These are phyloP conservation scores for Rhinopomastus cyanomelas DNA, from an alignment of 2,113 vertebrate genomes.

Conservation along the genomic window DNA sequence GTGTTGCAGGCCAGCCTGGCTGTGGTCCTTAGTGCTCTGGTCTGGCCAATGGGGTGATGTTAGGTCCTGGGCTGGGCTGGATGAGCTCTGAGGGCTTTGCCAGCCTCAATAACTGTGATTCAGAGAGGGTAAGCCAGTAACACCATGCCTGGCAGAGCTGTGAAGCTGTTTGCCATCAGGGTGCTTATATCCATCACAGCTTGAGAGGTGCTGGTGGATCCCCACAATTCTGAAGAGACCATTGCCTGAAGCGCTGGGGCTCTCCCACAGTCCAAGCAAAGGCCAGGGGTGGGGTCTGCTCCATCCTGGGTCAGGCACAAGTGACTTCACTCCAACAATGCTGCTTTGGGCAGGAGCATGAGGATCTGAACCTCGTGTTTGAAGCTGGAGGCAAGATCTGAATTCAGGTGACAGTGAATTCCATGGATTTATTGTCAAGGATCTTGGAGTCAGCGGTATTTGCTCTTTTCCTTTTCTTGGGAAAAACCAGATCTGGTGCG, in stretches of 20 bases:
- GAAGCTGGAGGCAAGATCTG: background rate
- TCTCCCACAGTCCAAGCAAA: accelerated
- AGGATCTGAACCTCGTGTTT: background rate
- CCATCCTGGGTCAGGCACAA: accelerated
- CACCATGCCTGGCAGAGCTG: accelerated
- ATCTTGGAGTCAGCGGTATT: background rate
- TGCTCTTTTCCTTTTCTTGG: background rate
- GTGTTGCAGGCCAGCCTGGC: too few relatives aligned
- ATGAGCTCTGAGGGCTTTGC: too few relatives aligned
- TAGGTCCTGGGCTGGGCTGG: too few relatives aligned
- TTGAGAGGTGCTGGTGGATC: background rate
- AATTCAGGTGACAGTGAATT: background rate
- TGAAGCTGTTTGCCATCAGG: background rate
- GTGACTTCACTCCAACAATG: background rate
- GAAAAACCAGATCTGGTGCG: background rate
- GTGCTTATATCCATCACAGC: background rate
- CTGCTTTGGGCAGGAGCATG: background rate
- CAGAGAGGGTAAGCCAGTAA: accelerated
- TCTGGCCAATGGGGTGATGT: too few relatives aligned
- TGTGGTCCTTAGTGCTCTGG: too few relatives aligned
- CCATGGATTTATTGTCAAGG: background rate
- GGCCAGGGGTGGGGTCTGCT: background rate
- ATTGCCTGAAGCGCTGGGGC: accelerated
- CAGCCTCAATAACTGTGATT: too few relatives aligned
- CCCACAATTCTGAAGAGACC: accelerated